Base-by-base conservation (phyloP, 2,888 invertebrate species). In the Meiosimyza decipiens region DNA sequence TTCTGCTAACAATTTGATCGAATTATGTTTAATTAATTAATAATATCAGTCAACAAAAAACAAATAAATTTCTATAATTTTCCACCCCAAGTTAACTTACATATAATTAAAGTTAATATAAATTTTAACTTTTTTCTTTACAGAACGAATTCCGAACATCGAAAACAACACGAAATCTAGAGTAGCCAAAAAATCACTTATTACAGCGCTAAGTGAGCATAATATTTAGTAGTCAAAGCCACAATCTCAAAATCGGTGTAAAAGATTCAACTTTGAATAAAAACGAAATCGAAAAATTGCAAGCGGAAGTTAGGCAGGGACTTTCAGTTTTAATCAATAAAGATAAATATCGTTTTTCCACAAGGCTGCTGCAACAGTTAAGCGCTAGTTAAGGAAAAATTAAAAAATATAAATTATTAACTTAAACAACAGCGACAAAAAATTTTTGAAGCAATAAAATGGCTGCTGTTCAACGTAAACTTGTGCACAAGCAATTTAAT, bases 401-500 rank as follows among this genome's bases (percentile, higher is more conserved):
- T 28, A 49, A 2, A 33, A 15, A 51, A 12, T 13, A 57, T 16
- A 67, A 16, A 67, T 6, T 6, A 51, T 9, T 28, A 65, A 22
- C 65, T 51, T 18, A 6, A 65, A 3, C 28, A 33, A 13, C 55
- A 4, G 4, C 28, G 4, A 74, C 40, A 5, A 76, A 71, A 88
- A 89, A 55, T 60, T 55, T 40, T 40, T 40, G 40, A 65, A 72
- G 11, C 33, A 1, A 54, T 22, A 40, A 89, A 86, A 93, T 94
- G 94, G 91, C 93, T 84, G 89, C 90, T 83, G 90, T 91, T 88
- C 86, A 86, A 81, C 90, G 92, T 82, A 90, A 88, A 86, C 89
- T 95, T 88, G 94, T 94, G 80, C 94, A 95, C 90, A 94, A 94
- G 88, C 95, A 95, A 88, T 95, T 95, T 90, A 95, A 95, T 89